Percentiles rank a stretch among this genome's conserved stretches.
phyloP scores from a whole-genome alignment of 2,797 vertebrate genomes.

The Pangasius macronema region DNA sequence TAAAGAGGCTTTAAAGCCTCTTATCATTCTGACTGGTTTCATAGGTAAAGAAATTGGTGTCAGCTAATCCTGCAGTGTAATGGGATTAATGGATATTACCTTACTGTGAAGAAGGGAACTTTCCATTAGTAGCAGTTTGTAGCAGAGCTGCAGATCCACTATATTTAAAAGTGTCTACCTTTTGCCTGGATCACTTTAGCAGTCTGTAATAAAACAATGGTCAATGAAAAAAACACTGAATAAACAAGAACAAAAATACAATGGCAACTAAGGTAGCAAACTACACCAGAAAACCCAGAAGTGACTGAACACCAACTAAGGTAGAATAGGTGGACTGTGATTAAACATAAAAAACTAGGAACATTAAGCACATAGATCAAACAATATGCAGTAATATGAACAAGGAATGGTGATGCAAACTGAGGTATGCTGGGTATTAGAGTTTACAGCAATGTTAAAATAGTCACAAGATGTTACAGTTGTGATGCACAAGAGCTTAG shows the following conservation, averaged over 20 bases:
- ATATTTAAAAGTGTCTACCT: neutral
- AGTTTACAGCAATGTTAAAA: neutral
- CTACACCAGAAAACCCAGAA: neutral
- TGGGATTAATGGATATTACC: neutral
- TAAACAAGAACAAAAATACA: constrained; percentile 6
- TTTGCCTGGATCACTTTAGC: neutral
- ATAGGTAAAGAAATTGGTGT: neutral
- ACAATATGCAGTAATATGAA: neutral
- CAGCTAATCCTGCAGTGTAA: neutral
- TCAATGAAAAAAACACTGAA: neutral
- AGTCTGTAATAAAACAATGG: constrained; percentile 3
- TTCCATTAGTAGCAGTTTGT: neutral
- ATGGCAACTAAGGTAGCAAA: neutral
- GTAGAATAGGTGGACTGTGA: neutral
- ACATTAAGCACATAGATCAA: neutral
- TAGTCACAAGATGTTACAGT: neutral
- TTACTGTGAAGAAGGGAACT: neutral
- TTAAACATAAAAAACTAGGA: neutral
- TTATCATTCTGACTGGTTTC: neutral
- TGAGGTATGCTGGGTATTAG: neutral
- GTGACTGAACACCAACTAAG: neutral
- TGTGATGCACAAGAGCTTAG: neutral
- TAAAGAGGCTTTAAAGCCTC: neutral
- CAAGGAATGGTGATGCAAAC: neutral
- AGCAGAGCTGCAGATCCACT: neutral